Percentiles rank a stretch among this genome's conserved stretches.
These are phyloP conservation scores for Phoenoteleia sp. DNA, from an alignment of 2,888 invertebrate genomes.

Conservation along the genomic window DNA sequence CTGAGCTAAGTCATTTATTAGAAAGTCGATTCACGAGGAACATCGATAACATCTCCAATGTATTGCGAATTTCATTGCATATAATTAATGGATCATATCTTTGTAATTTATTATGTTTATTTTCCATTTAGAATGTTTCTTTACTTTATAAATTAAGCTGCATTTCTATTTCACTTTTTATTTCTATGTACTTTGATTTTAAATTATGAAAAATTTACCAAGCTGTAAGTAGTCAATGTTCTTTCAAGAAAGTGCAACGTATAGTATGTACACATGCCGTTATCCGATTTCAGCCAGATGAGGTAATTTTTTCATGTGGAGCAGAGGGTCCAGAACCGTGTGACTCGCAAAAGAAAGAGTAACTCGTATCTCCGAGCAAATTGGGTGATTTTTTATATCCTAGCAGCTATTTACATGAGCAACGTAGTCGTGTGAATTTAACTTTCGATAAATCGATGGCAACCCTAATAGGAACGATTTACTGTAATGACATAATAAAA, in stretches of 20 bases:
- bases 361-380: conserved; percentile 77
- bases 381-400: conserved; percentile 82
- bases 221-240: conserved; percentile 25
- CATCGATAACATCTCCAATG: conserved; percentile 9
- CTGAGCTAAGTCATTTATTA: conserved; percentile 26
- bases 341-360: conserved; percentile 65
- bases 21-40: conserved; percentile 38
- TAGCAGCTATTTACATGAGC: conserved; percentile 60
- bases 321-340: conserved; percentile 65
- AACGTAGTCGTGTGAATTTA: conserved; percentile 47
- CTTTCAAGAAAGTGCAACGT: conserved; percentile 9
- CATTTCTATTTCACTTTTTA: no score
- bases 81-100: conserved; percentile 18
- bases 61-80: conserved; percentile 31
- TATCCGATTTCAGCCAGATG: conserved; percentile 76
- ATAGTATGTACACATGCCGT: conserved; percentile 7
- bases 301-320: conserved; percentile 72
- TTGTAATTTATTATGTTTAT: neutral
- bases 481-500: conserved; percentile 79
- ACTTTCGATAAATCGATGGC: conserved; percentile 77
- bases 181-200: no score
- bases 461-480: conserved; percentile 75
- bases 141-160: neutral
- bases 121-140: neutral
- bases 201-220: neutral